Conservation (phyloP, 1,140 invertebrate species). For the Parasteatoda tepidariorum region DNA sequence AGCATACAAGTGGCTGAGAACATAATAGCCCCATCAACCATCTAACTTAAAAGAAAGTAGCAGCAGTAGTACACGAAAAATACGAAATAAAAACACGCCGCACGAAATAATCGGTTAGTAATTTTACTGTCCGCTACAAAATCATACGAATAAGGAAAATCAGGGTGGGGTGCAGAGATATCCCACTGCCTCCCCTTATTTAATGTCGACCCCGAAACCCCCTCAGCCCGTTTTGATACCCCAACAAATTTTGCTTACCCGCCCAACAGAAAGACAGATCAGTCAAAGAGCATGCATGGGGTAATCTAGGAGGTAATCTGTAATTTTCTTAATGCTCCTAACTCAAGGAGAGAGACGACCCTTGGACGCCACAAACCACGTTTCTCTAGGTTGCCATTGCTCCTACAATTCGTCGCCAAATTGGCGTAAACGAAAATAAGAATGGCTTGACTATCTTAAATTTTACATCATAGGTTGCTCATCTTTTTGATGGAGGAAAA, state of each 20-base stretch:
- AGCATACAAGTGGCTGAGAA: neutral
- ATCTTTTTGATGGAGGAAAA: too few species aligned
- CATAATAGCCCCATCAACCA: neutral
- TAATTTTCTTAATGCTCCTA: slow-evolving; percentile 58
- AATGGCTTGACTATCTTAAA: too few species aligned
- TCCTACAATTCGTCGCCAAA: neutral
- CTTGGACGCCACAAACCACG: slow-evolving; percentile 48
- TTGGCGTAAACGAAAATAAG: slow-evolving; percentile 21
- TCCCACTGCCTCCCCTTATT: slow-evolving; percentile 2
- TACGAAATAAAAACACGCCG: slow-evolving; percentile 15
- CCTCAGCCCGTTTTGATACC: slow-evolving; percentile 49
- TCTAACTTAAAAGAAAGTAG: neutral
- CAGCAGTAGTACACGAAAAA: slow-evolving; percentile 25
- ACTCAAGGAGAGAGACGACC: slow-evolving; percentile 49
- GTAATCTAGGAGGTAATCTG: slow-evolving; percentile 59
- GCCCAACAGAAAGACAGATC: slow-evolving; percentile 55
- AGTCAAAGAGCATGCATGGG: slow-evolving; percentile 59
- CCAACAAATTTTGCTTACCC: slow-evolving; percentile 40
- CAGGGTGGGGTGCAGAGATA: neutral
- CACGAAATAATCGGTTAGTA: slow-evolving; percentile 35
- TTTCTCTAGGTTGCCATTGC: slow-evolving; percentile 19
- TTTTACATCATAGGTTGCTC: too few species aligned
- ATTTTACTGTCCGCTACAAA: slow-evolving; percentile 35
- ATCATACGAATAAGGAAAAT: slow-evolving; percentile 1
- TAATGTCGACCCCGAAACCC: slow-evolving; percentile 20